phyloP scores from a whole-genome alignment of 2,113 vertebrate genomes.

The Labeo catla region DNA sequence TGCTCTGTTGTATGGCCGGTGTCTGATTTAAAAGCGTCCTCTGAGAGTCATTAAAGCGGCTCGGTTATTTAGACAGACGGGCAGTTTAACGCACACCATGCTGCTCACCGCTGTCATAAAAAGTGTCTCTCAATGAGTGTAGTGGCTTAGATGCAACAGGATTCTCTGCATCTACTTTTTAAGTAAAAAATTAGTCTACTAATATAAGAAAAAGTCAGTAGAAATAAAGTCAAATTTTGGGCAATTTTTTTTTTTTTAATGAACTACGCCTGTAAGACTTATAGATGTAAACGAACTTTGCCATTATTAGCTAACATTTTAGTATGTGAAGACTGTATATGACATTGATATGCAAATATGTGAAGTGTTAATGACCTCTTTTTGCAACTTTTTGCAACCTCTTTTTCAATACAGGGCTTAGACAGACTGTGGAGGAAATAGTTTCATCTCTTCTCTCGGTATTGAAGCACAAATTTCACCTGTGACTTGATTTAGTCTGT shows the following conservation, averaged over 20 bases:
- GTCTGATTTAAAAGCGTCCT: conserved; percentile 80
- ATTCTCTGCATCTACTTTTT: neutral
- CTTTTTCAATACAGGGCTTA: neutral
- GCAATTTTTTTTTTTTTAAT: no score
- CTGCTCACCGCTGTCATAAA: conserved; percentile 50
- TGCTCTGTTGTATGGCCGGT: conserved; percentile 56
- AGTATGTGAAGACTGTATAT: neutral
- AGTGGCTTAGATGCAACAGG: conserved; percentile 8
- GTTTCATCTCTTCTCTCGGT: neutral
- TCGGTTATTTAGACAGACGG: conserved; percentile 73
- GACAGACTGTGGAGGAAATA: neutral
- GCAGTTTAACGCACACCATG: conserved; percentile 61
- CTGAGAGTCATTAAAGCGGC: conserved; percentile 81
- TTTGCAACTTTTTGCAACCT: neutral
- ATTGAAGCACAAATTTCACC: neutral
- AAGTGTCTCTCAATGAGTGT: conserved; percentile 22
- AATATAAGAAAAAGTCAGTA: neutral
- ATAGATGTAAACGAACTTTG: neutral
- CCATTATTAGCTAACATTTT: neutral
- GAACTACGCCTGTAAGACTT: no score
- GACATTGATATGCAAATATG: neutral
- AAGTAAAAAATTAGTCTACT: neutral
- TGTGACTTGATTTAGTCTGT: conserved; percentile 20
- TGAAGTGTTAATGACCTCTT: neutral
- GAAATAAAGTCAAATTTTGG: no score